These are phyloP conservation scores for Cygnus buccinator DNA, from an alignment of 2,113 vertebrate genomes.

Conservation along the genomic window DNA sequence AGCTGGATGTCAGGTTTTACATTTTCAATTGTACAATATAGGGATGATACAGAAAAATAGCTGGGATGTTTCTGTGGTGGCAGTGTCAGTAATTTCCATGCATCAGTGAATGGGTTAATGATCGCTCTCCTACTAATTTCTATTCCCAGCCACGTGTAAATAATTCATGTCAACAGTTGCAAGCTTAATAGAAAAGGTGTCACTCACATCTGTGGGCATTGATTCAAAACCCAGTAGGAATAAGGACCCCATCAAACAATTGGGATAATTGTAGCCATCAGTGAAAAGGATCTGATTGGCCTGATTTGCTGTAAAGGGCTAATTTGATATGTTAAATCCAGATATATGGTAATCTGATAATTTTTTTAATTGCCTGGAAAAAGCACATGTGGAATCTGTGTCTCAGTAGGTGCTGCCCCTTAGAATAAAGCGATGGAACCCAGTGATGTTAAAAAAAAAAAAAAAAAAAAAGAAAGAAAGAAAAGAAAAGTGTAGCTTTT, in stretches of 20 bases:
- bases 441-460: not conserved
- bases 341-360: conserved; percentile 36
- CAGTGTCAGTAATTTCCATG: not conserved
- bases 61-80: not conserved
- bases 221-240: not conserved
- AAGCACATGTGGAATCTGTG: conserved; percentile 14
- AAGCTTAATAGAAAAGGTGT: not conserved
- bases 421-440: conserved; percentile 49
- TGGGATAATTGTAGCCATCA: not conserved
- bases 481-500: conserved; percentile 14
- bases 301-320: not conserved
- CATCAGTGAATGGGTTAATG: not conserved
- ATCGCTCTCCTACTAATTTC: not conserved
- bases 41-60: not conserved
- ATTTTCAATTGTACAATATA: not conserved
- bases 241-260: not conserved
- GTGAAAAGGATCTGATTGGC: not conserved
- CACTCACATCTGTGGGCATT: not conserved
- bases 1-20: not conserved
- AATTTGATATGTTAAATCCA: conserved; percentile 51
- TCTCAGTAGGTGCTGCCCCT: not conserved
- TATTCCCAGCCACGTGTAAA: not conserved
- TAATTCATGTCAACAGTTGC: not conserved
- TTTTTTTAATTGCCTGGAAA: conserved; percentile 47
- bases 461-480: not conserved